Evolutionary conservation across 2,113 vertebrate genomes (phyloP).

Genomic region (Turdus rufiventris): DNA sequence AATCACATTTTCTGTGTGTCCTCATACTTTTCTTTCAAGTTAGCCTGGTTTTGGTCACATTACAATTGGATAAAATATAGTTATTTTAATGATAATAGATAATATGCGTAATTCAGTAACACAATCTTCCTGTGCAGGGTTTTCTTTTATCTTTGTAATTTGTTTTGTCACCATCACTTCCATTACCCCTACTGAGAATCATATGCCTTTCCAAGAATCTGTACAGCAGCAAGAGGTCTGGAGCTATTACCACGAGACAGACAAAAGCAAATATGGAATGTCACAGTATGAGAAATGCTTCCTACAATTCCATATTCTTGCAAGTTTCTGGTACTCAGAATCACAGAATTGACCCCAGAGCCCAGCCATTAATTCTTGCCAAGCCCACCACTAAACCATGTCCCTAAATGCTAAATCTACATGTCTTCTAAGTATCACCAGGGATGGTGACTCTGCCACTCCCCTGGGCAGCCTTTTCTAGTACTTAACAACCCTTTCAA

Average conservation of each 20-base stretch:
- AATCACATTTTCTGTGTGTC: neutral
- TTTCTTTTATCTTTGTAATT: neutral
- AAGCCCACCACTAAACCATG: neutral
- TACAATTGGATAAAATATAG: neutral
- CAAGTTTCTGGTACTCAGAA: neutral
- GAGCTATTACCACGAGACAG: neutral
- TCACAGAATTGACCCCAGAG: neutral
- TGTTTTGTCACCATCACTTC: neutral
- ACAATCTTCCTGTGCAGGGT: neutral
- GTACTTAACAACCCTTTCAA: neutral
- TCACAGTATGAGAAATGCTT: neutral
- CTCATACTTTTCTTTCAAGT: neutral
- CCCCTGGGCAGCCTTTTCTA: neutral
- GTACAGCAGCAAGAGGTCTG: neutral
- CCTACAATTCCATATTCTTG: neutral
- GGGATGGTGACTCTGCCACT: neutral
- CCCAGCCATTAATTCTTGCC: neutral
- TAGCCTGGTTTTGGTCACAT: neutral
- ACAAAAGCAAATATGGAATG: neutral
- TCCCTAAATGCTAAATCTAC: neutral
- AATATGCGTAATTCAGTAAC: neutral
- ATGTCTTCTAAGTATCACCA: neutral
- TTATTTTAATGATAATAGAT: slow-evolving; percentile 26
- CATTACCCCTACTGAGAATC: neutral
- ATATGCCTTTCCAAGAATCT: neutral